phyloP scores from a whole-genome alignment of 2,797 vertebrate species.

The Thaleichthys pacificus region DNA sequence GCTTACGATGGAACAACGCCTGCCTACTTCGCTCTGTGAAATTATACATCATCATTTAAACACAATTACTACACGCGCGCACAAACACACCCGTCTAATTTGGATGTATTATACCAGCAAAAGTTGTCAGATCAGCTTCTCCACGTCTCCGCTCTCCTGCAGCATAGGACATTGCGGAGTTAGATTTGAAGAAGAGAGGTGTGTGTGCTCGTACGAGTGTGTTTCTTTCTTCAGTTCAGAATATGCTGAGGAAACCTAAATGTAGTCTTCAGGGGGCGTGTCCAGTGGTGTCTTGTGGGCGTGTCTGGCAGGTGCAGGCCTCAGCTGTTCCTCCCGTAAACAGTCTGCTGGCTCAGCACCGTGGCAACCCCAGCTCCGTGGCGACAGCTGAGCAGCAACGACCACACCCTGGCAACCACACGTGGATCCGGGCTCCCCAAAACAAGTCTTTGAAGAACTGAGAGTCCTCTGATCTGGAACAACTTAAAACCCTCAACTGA shows the following conservation, averaged over 20 bases:
- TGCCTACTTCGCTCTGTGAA: conserved; percentile 8
- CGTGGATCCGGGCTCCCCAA: too few species aligned
- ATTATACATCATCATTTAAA: conserved; percentile 42
- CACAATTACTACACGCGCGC: too few species aligned
- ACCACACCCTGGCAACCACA: background rate
- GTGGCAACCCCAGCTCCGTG: background rate
- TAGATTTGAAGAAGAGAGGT: too few species aligned
- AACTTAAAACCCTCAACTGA: too few species aligned
- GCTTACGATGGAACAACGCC: conserved; percentile 20
- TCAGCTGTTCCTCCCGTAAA: conserved; percentile 26
- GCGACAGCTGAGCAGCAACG: conserved; percentile 22
- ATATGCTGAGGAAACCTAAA: background rate
- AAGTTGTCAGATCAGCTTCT: conserved; percentile 8
- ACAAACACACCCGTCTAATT: conserved; percentile 20
- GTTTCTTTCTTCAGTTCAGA: background rate
- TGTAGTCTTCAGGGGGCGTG: background rate
- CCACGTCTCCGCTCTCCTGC: conserved; percentile 8
- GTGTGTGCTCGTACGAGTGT: conserved; percentile 1
- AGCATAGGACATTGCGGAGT: background rate
- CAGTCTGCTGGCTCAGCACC: conserved; percentile 5
- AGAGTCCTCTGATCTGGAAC: too few species aligned
- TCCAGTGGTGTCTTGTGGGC: conserved; percentile 1
- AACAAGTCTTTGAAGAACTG: background rate
- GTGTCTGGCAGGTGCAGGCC: conserved; percentile 35
- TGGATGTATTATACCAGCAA: conserved; percentile 33